Evolutionary conservation across 2,113 vertebrate genomes (phyloP).

Genomic region (Aptenodytes forsteri): DNA sequence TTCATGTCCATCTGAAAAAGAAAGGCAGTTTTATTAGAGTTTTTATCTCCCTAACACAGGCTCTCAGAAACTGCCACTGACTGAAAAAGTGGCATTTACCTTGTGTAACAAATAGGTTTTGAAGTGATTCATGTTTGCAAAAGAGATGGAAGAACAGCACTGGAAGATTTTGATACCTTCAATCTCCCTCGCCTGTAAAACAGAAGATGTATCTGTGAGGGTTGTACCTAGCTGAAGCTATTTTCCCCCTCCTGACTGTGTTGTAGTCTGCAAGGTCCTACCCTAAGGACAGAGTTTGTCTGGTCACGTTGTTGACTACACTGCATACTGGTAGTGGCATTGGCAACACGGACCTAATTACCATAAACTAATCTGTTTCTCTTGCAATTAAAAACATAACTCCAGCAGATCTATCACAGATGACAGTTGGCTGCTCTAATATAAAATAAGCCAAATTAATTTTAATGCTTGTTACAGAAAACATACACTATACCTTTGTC

Average conservation of each 20-base stretch:
- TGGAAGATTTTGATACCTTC: conserved; percentile 71
- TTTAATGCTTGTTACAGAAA: background rate
- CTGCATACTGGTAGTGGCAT: too few relatives aligned
- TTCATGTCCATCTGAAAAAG: conserved; percentile 60
- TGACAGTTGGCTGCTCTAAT: background rate
- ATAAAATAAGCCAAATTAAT: background rate
- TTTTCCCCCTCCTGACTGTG: background rate
- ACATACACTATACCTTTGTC: too few relatives aligned
- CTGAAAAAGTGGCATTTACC: background rate
- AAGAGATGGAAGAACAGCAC: conserved; percentile 68
- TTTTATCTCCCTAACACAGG: background rate
- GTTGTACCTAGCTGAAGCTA: background rate
- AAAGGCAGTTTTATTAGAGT: background rate
- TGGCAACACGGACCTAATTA: background rate
- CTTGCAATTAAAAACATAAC: background rate
- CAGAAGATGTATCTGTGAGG: background rate
- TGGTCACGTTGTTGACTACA: background rate
- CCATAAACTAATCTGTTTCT: background rate
- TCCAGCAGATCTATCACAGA: background rate
- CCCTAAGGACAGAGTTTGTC: background rate
- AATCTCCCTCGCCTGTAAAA: conserved; percentile 23
- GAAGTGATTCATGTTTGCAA: conserved; percentile 55
- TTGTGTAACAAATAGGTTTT: conserved; percentile 52
- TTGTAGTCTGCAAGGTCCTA: background rate
- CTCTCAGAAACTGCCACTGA: background rate